Percentiles rank a stretch among this genome's conserved stretches.
These are phyloP conservation scores for Thecophora atra DNA, from an alignment of 2,888 invertebrate species.

Conservation along the genomic window DNA sequence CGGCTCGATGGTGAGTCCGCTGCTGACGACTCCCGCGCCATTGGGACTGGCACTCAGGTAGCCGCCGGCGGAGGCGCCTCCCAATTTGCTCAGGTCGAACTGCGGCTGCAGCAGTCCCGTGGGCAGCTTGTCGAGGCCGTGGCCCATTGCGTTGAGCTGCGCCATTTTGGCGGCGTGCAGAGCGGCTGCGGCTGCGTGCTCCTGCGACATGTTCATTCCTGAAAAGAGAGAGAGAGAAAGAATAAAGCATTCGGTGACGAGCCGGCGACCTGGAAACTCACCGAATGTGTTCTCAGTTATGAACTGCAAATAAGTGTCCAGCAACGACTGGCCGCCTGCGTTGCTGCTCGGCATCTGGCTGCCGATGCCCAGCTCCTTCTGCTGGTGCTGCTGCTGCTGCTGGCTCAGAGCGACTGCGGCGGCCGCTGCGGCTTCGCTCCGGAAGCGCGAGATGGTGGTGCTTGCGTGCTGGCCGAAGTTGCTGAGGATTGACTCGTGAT, in stretches of 20 bases:
- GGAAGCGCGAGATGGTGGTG: constrained; percentile 74
- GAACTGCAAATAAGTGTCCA: constrained; percentile 89
- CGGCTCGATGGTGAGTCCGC: constrained; percentile 62
- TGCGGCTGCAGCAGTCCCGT: constrained; percentile 62
- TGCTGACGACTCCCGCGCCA: constrained; percentile 41
- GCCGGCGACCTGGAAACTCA: constrained; percentile 55
- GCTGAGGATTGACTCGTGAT: constrained; percentile 61
- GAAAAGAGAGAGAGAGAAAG: constrained; percentile 29
- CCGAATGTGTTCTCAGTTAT: constrained; percentile 85
- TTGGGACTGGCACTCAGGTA: constrained; percentile 29
- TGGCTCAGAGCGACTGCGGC: constrained; percentile 58
- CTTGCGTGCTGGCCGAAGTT: constrained; percentile 69
- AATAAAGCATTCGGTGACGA: neutral
- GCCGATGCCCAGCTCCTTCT: constrained; percentile 71
- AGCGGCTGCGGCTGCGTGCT: constrained; percentile 78
- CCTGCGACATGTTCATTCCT: constrained; percentile 72
- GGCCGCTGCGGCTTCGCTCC: constrained; percentile 68
- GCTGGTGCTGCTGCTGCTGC: constrained; percentile 46
- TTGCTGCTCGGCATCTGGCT: constrained; percentile 75
- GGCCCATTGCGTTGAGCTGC: constrained; percentile 76
- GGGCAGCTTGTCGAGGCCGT: constrained; percentile 70
- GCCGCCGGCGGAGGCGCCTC: constrained; percentile 44
- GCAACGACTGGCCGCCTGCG: constrained; percentile 78
- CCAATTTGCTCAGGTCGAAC: constrained; percentile 64
- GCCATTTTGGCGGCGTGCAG: constrained; percentile 82